A percentile compares a stretch with the other conserved stretches of the same genome.
Evolutionary conservation across 2,113 vertebrate genomes (phyloP).

Genomic region (Pteruthius melanotis): DNA sequence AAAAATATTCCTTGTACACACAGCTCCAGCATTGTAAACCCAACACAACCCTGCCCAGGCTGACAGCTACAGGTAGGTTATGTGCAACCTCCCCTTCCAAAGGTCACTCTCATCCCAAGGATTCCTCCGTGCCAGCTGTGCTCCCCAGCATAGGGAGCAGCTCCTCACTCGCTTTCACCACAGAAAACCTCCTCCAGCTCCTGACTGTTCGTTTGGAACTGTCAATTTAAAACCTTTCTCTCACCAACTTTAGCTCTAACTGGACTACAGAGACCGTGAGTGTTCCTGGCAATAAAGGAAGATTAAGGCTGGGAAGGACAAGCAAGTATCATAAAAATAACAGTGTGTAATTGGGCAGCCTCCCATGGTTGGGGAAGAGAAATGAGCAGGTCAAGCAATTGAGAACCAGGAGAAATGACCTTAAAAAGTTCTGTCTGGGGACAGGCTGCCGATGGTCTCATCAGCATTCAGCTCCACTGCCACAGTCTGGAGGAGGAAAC

Average conservation of each 20-base stretch:
- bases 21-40: background rate
- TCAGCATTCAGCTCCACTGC: slow-evolving; percentile 62
- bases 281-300: slow-evolving; percentile 6
- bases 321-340: slow-evolving; percentile 35
- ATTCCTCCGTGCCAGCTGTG: background rate
- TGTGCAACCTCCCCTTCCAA: background rate
- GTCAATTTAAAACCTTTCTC: background rate
- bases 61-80: background rate
- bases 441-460: slow-evolving; percentile 21
- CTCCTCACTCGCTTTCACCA: rapidly evolving
- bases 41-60: background rate
- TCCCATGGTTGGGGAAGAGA: background rate
- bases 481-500: slow-evolving; percentile 59
- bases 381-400: background rate
- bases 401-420: slow-evolving; percentile 48
- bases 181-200: background rate
- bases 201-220: background rate
- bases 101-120: background rate
- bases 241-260: slow-evolving; percentile 11
- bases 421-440: slow-evolving; percentile 55
- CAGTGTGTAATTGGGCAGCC: slow-evolving; percentile 26
- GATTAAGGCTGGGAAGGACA: slow-evolving; percentile 34
- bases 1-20: background rate
- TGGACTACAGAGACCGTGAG: background rate
- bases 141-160: background rate